Evolutionary conservation across 2,113 vertebrate species (phyloP).

Genomic region (Piaya cayana): DNA sequence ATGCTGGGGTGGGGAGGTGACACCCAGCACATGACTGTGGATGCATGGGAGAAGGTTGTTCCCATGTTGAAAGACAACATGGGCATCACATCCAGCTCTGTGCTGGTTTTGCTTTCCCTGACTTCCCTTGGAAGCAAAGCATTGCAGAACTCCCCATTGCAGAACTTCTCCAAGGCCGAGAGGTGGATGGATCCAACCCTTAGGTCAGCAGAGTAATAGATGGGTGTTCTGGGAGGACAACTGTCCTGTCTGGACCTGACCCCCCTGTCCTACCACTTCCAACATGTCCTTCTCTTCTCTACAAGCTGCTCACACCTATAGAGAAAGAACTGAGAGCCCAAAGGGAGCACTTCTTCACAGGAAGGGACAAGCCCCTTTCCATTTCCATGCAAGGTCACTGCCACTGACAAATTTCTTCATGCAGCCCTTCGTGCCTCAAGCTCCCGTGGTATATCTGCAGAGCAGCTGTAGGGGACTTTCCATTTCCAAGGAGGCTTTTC

Average conservation of each 20-base stretch:
- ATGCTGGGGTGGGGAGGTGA: rapidly evolving
- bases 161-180: neutral
- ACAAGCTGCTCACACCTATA: rapidly evolving
- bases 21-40: too few relatives aligned
- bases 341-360: neutral
- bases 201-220: neutral
- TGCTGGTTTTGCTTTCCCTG: neutral
- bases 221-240: rapidly evolving
- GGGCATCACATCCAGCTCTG: rapidly evolving
- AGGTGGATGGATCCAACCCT: neutral
- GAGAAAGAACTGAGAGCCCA: neutral
- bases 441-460: neutral
- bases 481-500: neutral
- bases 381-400: neutral
- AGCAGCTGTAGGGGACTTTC: neutral
- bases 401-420: neutral
- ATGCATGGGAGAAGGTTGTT: neutral
- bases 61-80: rapidly evolving
- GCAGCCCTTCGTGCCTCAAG: neutral
- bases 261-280: neutral
- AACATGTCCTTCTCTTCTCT: neutral
- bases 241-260: neutral
- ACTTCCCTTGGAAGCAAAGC: neutral
- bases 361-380: neutral
- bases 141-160: rapidly evolving